A percentile compares a stretch with the other conserved stretches of the same genome.
Evolutionary conservation across 2,888 invertebrate species (phyloP).

Genomic region (Parnassius smintheus): DNA sequence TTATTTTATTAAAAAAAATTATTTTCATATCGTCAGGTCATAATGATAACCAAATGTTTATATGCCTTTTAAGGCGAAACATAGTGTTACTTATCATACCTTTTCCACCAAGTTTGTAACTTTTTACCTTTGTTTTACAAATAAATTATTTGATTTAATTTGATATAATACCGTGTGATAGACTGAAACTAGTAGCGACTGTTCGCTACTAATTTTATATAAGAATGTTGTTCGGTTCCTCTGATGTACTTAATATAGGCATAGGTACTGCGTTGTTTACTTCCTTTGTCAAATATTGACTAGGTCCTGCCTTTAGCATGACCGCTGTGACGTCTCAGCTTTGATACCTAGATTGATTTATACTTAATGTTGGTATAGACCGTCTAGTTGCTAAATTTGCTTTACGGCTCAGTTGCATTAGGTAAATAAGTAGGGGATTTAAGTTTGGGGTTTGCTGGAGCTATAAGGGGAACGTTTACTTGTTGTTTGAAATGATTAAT

Average conservation of each 20-base stretch:
- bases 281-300: conserved; percentile 29
- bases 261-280: conserved; percentile 24
- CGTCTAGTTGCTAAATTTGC: conserved; percentile 6
- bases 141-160: too few relatives aligned
- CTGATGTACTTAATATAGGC: conserved; percentile 28
- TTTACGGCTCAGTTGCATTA: conserved; percentile 12
- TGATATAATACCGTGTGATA: not conserved
- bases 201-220: conserved; percentile 10
- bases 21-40: too few relatives aligned
- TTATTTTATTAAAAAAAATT: too few relatives aligned
- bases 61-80: too few relatives aligned
- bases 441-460: not conserved
- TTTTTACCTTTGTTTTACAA: too few relatives aligned
- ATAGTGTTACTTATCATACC: too few relatives aligned
- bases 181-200: conserved; percentile 4
- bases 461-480: not conserved
- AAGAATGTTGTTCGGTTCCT: conserved; percentile 24
- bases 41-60: too few relatives aligned
- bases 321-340: conserved; percentile 24
- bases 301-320: conserved; percentile 20
- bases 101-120: too few relatives aligned
- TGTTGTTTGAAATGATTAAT: not conserved
- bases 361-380: conserved; percentile 19
- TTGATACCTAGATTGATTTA: conserved; percentile 16
- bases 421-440: conserved; percentile 12